These are phyloP conservation scores for Maniola hyperantus DNA, from an alignment of 2,888 invertebrate genomes.

Conservation along the genomic window DNA sequence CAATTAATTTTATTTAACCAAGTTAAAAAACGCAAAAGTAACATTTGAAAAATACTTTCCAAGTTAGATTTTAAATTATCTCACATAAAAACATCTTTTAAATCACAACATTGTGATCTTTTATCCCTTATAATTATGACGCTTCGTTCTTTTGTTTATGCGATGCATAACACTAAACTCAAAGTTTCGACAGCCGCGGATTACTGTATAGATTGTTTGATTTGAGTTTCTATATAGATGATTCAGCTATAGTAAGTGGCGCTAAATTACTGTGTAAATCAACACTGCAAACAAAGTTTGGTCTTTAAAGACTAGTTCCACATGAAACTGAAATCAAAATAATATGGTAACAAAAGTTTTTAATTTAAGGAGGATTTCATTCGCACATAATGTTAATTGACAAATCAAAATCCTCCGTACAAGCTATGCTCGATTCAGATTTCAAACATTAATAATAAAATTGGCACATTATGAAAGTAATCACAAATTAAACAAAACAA, in stretches of 20 bases:
- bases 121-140: constrained; percentile 61
- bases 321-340: constrained; percentile 68
- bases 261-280: constrained; percentile 46
- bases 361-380: constrained; percentile 59
- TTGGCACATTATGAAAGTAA: constrained; percentile 81
- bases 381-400: constrained; percentile 47
- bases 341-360: constrained; percentile 73
- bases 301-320: constrained; percentile 77
- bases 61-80: constrained; percentile 74
- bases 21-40: constrained; percentile 72
- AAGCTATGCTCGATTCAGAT: constrained; percentile 78
- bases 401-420: constrained; percentile 59
- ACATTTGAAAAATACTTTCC: constrained; percentile 80
- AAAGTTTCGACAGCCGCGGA: constrained; percentile 17
- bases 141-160: constrained; percentile 51
- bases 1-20: constrained; percentile 55
- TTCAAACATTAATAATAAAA: constrained; percentile 75
- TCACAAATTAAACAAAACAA: constrained; percentile 75
- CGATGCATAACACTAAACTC: constrained; percentile 37
- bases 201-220: constrained; percentile 13
- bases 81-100: constrained; percentile 78
- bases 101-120: constrained; percentile 75
- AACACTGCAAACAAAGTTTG: constrained; percentile 63
- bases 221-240: constrained; percentile 18
- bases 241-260: constrained; percentile 21